These are phyloP conservation scores for Actenoides hombroni DNA, from an alignment of 2,113 vertebrate species.

Conservation along the genomic window DNA sequence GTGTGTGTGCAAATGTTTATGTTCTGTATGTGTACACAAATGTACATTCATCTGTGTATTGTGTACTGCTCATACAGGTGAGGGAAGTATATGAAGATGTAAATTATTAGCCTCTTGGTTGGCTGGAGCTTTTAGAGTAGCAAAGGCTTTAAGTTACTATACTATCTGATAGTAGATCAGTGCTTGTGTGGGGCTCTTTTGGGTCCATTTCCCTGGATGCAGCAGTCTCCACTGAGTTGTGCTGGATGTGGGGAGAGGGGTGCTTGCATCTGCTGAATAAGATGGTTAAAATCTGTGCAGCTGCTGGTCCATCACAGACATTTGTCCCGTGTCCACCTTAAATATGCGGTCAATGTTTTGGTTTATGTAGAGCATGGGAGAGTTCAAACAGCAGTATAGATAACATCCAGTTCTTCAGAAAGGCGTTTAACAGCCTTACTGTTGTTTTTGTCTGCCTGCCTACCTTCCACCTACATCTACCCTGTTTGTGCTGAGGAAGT, in stretches of 20 bases:
- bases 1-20: neutral
- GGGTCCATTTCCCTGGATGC: neutral
- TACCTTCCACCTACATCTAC: neutral
- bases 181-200: neutral
- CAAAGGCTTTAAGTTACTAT: neutral
- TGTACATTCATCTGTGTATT: neutral
- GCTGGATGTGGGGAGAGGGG: neutral
- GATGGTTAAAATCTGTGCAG: neutral
- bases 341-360: neutral
- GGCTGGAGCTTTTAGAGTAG: neutral
- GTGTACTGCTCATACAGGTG: neutral
- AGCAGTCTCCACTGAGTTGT: neutral
- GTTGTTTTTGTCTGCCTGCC: neutral
- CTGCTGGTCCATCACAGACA: neutral
- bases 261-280: neutral
- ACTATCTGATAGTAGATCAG: neutral
- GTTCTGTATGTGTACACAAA: neutral
- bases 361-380: neutral
- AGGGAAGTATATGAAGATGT: neutral
- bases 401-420: neutral
- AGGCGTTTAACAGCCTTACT: neutral
- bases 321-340: neutral
- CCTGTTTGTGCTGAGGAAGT: neutral
- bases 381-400: neutral
- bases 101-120: neutral